A percentile compares a stretch with the other conserved stretches of the same genome.
Conservation (phyloP, 2,113 vertebrate genomes). For the Mastomys coucha region DNA sequence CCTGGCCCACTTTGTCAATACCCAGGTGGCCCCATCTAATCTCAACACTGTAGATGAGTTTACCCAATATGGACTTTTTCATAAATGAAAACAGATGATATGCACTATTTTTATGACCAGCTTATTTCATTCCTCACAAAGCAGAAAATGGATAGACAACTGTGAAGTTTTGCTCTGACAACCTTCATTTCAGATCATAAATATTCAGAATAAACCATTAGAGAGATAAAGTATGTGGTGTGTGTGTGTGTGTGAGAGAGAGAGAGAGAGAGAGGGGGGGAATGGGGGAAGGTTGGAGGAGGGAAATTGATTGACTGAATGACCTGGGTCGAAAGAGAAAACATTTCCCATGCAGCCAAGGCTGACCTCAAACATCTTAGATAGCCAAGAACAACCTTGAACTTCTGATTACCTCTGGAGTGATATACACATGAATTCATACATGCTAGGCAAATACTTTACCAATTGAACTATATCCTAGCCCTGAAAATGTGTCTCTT, state of each 20-base stretch:
- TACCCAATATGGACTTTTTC: neutral
- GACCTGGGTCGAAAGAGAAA: neutral
- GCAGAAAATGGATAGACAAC: neutral
- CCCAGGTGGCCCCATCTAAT: neutral
- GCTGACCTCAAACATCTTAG: neutral
- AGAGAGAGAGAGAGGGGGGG: neutral
- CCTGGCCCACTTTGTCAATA: neutral
- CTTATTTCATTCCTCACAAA: neutral
- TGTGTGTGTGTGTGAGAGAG: neutral
- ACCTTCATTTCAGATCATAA: slow-evolving; percentile 20
- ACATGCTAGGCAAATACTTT: neutral
- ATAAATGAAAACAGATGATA: neutral
- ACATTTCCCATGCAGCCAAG: neutral
- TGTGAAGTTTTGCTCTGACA: neutral
- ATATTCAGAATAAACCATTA: neutral
- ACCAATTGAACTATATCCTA: too few species aligned
- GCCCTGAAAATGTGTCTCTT: neutral
- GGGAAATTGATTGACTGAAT: neutral
- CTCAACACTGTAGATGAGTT: neutral
- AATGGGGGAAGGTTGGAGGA: too few species aligned
- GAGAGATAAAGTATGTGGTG: neutral
- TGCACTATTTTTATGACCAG: neutral
- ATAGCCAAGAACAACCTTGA: neutral
- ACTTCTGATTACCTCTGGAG: neutral
- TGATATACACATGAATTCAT: neutral